Conservation (phyloP, 2,113 vertebrate species). For the Zingel zingel region DNA sequence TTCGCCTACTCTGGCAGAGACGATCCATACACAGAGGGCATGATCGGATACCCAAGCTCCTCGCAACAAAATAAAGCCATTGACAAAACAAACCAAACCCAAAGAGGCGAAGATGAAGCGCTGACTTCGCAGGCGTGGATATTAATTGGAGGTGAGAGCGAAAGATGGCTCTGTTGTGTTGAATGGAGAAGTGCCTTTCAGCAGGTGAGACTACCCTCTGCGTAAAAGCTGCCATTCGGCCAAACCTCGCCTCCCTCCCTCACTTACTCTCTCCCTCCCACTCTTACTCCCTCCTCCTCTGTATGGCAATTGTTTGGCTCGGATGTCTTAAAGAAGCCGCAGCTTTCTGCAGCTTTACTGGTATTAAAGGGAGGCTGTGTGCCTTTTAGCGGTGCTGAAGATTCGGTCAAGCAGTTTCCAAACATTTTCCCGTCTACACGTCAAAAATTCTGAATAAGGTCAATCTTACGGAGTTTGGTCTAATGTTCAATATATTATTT, state of each 20-base stretch:
- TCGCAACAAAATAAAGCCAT: constrained; percentile 32
- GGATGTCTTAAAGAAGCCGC: constrained; percentile 86
- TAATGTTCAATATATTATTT: background rate
- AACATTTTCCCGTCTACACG: background rate
- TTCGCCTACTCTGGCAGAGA: constrained; percentile 63
- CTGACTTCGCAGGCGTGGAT: constrained; percentile 64
- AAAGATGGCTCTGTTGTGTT: constrained; percentile 62
- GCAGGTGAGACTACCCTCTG: constrained; percentile 85
- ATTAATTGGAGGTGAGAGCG: constrained; percentile 75
- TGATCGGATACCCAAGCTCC: constrained; percentile 26
- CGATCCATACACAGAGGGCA: constrained; percentile 55
- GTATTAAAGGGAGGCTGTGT: background rate
- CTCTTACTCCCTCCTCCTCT: background rate
- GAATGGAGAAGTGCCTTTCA: constrained; percentile 78
- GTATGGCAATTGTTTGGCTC: constrained; percentile 75
- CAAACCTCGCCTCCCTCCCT: constrained; percentile 63
- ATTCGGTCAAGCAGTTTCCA: background rate
- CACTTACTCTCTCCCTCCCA: background rate
- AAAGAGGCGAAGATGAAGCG: constrained; percentile 59
- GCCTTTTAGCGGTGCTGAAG: constrained; percentile 33
- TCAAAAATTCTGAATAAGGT: background rate
- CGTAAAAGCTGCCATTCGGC: constrained; percentile 83
- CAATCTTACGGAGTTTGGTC: background rate
- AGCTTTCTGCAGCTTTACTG: constrained; percentile 42
- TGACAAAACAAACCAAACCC: constrained; percentile 44